Percentiles rank a stretch among this genome's conserved stretches.
Conservation (phyloP, 2,113 vertebrate species). For the Vulpes lagopus region DNA sequence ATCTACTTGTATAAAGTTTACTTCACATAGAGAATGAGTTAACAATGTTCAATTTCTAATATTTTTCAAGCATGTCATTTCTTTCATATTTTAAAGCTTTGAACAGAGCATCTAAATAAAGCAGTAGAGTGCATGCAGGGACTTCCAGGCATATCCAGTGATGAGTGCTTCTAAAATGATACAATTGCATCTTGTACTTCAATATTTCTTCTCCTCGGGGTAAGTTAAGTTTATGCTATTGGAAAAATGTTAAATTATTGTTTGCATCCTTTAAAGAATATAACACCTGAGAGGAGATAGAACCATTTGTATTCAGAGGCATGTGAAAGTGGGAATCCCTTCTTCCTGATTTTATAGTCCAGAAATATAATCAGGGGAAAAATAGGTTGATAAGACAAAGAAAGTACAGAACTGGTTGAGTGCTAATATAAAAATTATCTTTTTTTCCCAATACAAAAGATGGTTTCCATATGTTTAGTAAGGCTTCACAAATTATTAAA, state of each 20-base stretch:
- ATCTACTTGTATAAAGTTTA: neutral
- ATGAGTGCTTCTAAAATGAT: conserved; percentile 21
- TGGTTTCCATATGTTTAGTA: neutral
- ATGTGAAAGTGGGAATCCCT: neutral
- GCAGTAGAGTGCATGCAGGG: neutral
- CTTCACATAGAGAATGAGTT: neutral
- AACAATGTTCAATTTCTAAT: neutral
- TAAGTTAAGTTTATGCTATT: neutral
- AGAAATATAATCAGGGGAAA: neutral
- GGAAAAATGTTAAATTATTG: conserved; percentile 46
- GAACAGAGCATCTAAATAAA: conserved; percentile 16
- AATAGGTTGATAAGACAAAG: neutral
- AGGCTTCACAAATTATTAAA: neutral
- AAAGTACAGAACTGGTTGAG: neutral
- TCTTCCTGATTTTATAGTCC: neutral
- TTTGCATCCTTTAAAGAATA: conserved; percentile 5
- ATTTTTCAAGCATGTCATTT: neutral
- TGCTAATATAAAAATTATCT: conserved; percentile 1
- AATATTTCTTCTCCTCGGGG: neutral
- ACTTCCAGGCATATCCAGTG: conserved; percentile 16
- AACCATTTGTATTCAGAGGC: neutral
- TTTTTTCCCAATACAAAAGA: neutral
- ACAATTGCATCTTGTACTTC: conserved; percentile 12
- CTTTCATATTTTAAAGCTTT: conserved; percentile 50
- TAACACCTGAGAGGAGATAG: neutral